Evolutionary conservation across 2,888 invertebrate genomes (phyloP).

Genomic region (Uloborus plumipes): DNA sequence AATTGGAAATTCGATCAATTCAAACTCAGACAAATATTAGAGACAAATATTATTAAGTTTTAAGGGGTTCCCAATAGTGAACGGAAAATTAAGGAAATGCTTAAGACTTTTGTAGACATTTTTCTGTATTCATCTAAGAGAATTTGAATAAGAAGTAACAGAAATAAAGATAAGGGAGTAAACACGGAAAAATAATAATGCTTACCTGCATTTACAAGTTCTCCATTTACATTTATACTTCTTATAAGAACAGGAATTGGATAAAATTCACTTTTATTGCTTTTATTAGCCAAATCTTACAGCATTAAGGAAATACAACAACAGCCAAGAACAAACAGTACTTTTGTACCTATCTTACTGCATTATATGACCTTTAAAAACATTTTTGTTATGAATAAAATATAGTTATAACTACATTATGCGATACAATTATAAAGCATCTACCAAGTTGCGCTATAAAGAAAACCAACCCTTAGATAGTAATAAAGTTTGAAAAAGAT

Average conservation of each 20-base stretch:
- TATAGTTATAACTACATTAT: neutral
- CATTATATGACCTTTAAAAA: neutral
- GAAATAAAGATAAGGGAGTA: no score
- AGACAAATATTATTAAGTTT: no score
- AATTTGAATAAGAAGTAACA: no score
- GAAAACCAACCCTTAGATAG: neutral
- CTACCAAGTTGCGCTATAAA: neutral
- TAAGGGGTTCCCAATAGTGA: no score
- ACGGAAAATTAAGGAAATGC: no score
- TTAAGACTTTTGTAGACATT: no score
- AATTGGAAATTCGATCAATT: no score
- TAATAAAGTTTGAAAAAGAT: neutral
- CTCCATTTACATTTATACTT: conserved; percentile 73
- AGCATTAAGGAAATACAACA: conserved; percentile 72
- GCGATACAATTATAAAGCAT: neutral
- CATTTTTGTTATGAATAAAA: neutral
- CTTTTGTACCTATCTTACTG: no score
- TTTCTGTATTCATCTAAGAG: no score
- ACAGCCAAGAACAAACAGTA: no score
- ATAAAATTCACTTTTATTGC: conserved; percentile 73
- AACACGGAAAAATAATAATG: neutral
- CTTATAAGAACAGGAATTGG: conserved; percentile 76
- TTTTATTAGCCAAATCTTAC: conserved; percentile 73
- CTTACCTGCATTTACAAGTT: conserved; percentile 70
- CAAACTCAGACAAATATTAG: no score